A percentile compares a stretch with the other conserved stretches of the same genome.
phyloP scores from a whole-genome alignment of 2,797 vertebrate genomes.

The Notamacropus eugenii region DNA sequence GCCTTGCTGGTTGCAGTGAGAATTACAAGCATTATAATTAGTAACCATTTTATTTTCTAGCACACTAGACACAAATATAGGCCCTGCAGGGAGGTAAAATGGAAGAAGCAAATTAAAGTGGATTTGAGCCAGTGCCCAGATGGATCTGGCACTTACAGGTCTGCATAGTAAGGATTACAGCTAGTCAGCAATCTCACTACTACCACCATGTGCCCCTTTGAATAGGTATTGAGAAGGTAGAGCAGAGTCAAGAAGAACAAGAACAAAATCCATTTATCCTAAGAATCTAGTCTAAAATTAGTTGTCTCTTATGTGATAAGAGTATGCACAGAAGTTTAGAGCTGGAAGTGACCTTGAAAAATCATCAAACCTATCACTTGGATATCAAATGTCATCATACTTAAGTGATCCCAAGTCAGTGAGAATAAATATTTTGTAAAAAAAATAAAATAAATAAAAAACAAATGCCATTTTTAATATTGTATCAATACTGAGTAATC shows the following conservation, averaged over 20 bases:
- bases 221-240: slow-evolving; percentile 44
- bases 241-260: slow-evolving; percentile 40
- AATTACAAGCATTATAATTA: slow-evolving; percentile 74
- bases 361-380: background rate
- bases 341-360: background rate
- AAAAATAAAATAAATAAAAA: background rate
- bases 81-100: slow-evolving; percentile 71
- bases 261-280: background rate
- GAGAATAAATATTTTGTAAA: background rate
- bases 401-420: background rate
- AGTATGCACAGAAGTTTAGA: background rate
- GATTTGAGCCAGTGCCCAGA: slow-evolving; percentile 62
- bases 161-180: slow-evolving; percentile 56
- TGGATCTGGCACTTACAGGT: slow-evolving; percentile 65
- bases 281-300: slow-evolving; percentile 23
- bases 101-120: slow-evolving; percentile 80
- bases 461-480: background rate
- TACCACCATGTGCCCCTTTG: slow-evolving; percentile 36
- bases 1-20: slow-evolving; percentile 56
- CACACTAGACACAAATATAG: slow-evolving; percentile 68
- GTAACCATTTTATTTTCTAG: slow-evolving; percentile 72
- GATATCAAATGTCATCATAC: background rate
- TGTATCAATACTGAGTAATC: background rate
- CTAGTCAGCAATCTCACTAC: slow-evolving; percentile 57
- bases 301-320: background rate